Evolutionary conservation across 2,113 vertebrate species (phyloP).

Genomic region (Carassius gibelio): DNA sequence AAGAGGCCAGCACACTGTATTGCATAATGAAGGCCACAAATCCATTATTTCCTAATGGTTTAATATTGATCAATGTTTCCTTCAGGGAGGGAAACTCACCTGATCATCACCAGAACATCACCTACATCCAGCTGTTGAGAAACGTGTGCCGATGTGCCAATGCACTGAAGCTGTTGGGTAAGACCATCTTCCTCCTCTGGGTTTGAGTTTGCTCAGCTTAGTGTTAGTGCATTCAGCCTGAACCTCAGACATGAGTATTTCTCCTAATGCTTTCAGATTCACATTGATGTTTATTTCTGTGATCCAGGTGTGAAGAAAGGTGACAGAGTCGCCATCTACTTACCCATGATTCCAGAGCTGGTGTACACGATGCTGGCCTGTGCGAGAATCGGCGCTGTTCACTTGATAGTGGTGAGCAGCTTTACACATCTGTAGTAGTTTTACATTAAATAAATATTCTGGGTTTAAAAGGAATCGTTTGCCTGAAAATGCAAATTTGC

Average conservation of each 20-base stretch:
- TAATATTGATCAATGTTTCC: not conserved
- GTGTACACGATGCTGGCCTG: slow-evolving; percentile 82
- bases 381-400: slow-evolving; percentile 79
- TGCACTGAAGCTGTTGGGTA: slow-evolving; percentile 76
- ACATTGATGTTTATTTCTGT: slow-evolving; percentile 35
- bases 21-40: not conserved
- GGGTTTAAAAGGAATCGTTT: not conserved
- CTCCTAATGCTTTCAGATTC: not conserved
- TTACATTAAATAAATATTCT: not conserved
- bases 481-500: not conserved
- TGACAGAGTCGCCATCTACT: slow-evolving; percentile 80
- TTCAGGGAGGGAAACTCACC: slow-evolving; percentile 81
- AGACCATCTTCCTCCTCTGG: slow-evolving; percentile 37
- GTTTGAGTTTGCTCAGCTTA: not conserved
- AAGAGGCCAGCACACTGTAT: not conserved
- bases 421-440: not conserved
- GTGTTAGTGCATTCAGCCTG: not conserved
- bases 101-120: slow-evolving; percentile 71
- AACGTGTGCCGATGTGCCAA: slow-evolving; percentile 81
- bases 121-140: slow-evolving; percentile 75
- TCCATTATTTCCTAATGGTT: not conserved
- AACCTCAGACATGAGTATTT: not conserved
- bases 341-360: slow-evolving; percentile 84
- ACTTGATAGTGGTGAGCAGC: slow-evolving; percentile 79
- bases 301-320: slow-evolving; percentile 78